phyloP scores from a whole-genome alignment of 2,113 vertebrate genomes.

The Dasyprocta punctata region DNA sequence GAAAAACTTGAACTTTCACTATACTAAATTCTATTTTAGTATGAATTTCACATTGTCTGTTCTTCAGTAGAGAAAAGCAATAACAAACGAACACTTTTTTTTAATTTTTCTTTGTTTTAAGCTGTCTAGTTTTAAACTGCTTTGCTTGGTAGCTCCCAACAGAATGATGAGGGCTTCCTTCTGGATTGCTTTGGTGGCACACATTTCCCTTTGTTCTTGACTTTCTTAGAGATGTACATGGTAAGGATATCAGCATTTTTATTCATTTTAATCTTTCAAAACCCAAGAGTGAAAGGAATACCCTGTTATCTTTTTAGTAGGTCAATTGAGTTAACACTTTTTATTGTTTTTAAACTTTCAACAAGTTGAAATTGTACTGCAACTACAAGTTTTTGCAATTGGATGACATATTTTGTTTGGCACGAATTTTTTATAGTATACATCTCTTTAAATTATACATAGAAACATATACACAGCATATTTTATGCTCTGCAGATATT shows the following conservation, averaged over 20 bases:
- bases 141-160: constrained; percentile 53
- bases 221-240: not conserved
- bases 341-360: constrained; percentile 50
- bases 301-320: constrained; percentile 63
- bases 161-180: not conserved
- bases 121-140: constrained; percentile 50
- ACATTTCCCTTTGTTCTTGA: constrained; percentile 38
- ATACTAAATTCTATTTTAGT: not conserved
- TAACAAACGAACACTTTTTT: constrained; percentile 44
- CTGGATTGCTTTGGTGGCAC: constrained; percentile 25
- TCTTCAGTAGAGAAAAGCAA: constrained; percentile 28
- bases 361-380: constrained; percentile 38
- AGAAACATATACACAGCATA: not conserved
- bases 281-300: constrained; percentile 32
- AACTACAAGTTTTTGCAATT: not conserved
- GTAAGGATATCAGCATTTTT: constrained; percentile 51
- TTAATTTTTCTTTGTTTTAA: constrained; percentile 25
- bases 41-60: not conserved
- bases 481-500: not conserved
- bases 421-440: not conserved
- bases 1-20: not conserved
- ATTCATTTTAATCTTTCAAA: constrained; percentile 57
- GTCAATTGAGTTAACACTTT: constrained; percentile 64
- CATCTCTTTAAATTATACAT: not conserved
- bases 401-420: not conserved